These are phyloP conservation scores for Haliclona indistincta DNA, from an alignment of 37 sponge, comb jelly and placozoan species.

Conservation along the genomic window DNA sequence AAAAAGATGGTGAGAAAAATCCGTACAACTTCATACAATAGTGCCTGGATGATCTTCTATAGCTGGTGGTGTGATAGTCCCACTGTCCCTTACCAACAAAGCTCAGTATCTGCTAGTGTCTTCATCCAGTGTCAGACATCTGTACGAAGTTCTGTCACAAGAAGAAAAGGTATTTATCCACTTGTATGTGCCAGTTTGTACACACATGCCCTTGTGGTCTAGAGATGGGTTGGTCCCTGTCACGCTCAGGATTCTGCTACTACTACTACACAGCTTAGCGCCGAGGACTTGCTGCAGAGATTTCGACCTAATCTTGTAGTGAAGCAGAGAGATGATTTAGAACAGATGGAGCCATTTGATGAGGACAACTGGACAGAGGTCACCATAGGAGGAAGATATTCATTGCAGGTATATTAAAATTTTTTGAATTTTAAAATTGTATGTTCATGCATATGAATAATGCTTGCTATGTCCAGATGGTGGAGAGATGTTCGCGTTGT, in stretches of 20 bases:
- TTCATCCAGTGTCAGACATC: slow-evolving; percentile 36
- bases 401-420: not conserved
- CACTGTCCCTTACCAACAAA: slow-evolving; percentile 70
- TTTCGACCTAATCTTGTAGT: slow-evolving; percentile 84
- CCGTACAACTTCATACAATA: not conserved
- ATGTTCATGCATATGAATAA: not conserved
- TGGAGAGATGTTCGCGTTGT: slow-evolving; percentile 66
- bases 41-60: not conserved
- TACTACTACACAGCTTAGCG: not conserved
- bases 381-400: slow-evolving; percentile 18
- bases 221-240: not conserved
- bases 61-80: not conserved
- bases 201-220: not conserved
- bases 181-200: not conserved
- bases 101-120: slow-evolving; percentile 78
- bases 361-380: slow-evolving; percentile 73
- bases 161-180: not conserved
- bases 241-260: not conserved
- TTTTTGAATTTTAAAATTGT: not conserved
- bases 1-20: not conserved
- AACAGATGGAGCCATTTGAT: slow-evolving; percentile 42
- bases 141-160: slow-evolving; percentile 6
- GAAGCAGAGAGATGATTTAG: not conserved
- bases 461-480: slow-evolving; percentile 29
- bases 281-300: slow-evolving; percentile 21